Percentiles rank a stretch among this genome's conserved stretches.
These are phyloP conservation scores for Apodemia mormo DNA, from an alignment of 2,888 invertebrate genomes.

Conservation along the genomic window DNA sequence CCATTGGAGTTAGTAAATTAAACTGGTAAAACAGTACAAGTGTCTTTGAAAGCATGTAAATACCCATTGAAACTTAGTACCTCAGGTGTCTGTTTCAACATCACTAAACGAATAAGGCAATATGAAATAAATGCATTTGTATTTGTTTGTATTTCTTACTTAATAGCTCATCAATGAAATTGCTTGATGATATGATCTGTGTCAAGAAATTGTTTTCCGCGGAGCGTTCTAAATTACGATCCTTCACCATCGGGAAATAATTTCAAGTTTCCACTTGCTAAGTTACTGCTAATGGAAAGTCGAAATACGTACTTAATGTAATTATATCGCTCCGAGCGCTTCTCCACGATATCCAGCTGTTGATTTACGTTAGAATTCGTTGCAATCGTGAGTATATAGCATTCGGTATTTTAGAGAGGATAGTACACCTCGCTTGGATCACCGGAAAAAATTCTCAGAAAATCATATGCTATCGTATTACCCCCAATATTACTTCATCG, in stretches of 20 bases:
- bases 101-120: background rate
- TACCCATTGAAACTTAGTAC: too few species aligned
- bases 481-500: too few species aligned
- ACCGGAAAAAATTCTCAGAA: too few species aligned
- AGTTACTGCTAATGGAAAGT: constrained; percentile 74
- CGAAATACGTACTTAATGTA: constrained; percentile 55
- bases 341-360: constrained; percentile 46
- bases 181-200: constrained; percentile 6
- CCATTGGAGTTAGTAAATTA: too few species aligned
- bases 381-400: constrained; percentile 36
- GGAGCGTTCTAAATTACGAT: constrained; percentile 13
- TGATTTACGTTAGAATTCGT: constrained; percentile 42
- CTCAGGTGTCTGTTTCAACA: too few species aligned
- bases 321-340: constrained; percentile 53
- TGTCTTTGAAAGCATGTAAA: too few species aligned
- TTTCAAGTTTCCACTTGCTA: constrained; percentile 48
- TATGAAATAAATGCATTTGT: background rate
- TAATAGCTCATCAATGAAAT: constrained; percentile 1
- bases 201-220: constrained; percentile 1
- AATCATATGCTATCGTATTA: too few species aligned
- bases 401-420: background rate
- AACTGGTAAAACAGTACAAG: too few species aligned
- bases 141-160: background rate
- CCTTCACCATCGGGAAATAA: constrained; percentile 34
- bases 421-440: too few species aligned